Evolutionary conservation across 1,140 invertebrate genomes (phyloP), one percentile per base, ranked within the genome.

Genomic region (Samia ricini): DNA sequence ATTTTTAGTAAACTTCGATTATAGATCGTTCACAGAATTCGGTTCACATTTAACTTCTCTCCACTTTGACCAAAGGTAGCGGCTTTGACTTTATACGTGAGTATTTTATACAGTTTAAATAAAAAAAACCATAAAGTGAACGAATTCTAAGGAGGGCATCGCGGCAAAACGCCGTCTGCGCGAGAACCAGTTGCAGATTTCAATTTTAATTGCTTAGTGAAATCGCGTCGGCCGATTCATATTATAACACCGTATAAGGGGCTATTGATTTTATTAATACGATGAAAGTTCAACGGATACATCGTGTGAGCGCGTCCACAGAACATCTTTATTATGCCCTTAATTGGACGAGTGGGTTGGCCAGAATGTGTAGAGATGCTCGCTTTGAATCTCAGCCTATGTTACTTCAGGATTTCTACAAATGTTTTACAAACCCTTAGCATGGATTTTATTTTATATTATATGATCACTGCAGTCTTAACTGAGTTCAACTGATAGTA

Each of bases 111-210:
- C n/a, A 42, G n/a, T 42, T 42, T 7, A 42, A 42, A 42, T 42
- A 42, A 42, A 42, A 42, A 12, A 7, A 0, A 42, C 33, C 4
- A 42, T 29, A 42, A 42, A 4, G 33, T 15, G 33, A 42, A 42
- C 33, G 33, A 42, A 42, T 42, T 42, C 33, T 42, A 42, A 42
- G n/a, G 33, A 42, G 33, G 33, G 7, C 33, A 42, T 55, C 52
- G 3, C 20, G 8, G 6, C 52, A 22, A 24, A 55, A 24, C 52
- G 24, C 22, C 52, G 52, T 55, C 52, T 23, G 21, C 21, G 52
- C 52, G 52, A 52, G 15, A 42, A 42, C 33, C 33, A 42, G 33
- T 42, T 42, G 33, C 33, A 42, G 33, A 42, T 42, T 42, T 42
- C 33, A 42, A 15, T 42, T 42, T 42, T 42, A 42, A 42, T 42